Evolutionary conservation across 1,140 invertebrate species (phyloP).

Genomic region (Maniola jurtina): DNA sequence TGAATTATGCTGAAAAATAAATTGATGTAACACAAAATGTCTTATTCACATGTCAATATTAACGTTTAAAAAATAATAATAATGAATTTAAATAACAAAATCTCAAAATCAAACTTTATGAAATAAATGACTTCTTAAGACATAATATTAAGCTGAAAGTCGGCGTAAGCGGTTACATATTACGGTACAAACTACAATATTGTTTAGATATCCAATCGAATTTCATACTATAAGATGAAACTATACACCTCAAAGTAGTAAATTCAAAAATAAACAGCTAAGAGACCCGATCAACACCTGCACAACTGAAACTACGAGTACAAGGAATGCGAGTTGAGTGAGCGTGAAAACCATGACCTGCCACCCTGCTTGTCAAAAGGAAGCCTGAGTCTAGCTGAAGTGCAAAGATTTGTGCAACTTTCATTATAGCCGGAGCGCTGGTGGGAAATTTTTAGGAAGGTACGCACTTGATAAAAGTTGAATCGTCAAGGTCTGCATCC

Average conservation of each 20-base stretch:
- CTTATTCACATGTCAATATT: no score
- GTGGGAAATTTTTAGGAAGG: neutral
- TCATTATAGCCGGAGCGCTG: neutral
- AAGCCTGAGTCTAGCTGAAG: conserved; percentile 28
- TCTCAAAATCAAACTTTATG: no score
- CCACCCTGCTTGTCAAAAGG: conserved; percentile 40
- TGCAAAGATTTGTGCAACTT: conserved; percentile 39
- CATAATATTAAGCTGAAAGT: no score
- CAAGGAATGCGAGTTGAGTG: conserved; percentile 11
- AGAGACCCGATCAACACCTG: conserved; percentile 16
- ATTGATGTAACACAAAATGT: no score
- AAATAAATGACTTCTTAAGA: no score
- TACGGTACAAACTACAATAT: neutral
- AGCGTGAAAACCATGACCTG: conserved; percentile 35
- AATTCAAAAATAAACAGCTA: neutral
- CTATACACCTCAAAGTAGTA: neutral
- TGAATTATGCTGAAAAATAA: no score
- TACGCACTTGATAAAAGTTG: neutral
- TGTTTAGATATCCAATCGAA: neutral
- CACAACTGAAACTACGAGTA: conserved; percentile 4
- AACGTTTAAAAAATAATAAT: no score
- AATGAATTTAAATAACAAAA: no score
- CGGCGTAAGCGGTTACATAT: no score
- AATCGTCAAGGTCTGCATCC: neutral
- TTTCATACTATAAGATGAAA: neutral